These are phyloP conservation scores for Columba janthina DNA, from an alignment of 2,113 vertebrate genomes.

Conservation along the genomic window DNA sequence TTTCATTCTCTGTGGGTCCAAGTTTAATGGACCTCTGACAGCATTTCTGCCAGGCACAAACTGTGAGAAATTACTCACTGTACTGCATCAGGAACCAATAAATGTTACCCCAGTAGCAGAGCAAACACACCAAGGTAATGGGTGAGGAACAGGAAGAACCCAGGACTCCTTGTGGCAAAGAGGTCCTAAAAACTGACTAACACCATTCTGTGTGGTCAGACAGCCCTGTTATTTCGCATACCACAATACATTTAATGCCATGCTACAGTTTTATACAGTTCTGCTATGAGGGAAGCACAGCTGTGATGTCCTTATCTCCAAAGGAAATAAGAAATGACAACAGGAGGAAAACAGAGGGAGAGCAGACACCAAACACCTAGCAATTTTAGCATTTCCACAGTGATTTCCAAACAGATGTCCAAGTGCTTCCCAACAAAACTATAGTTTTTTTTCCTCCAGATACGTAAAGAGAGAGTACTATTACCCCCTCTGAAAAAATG, in stretches of 20 bases:
- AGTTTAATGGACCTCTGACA: neutral
- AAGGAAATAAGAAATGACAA: neutral
- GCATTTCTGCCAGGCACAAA: neutral
- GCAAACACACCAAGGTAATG: neutral
- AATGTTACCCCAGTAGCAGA: neutral
- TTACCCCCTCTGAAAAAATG: neutral
- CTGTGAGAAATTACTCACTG: neutral
- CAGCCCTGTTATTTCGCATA: neutral
- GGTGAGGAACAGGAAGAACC: neutral
- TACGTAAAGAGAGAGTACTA: neutral
- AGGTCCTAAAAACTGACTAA: neutral
- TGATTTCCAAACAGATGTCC: neutral
- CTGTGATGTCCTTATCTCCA: neutral
- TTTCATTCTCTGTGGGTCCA: neutral
- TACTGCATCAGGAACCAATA: neutral
- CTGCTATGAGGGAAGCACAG: neutral
- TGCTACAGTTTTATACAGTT: neutral
- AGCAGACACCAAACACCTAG: neutral
- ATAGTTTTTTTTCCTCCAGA: no score
- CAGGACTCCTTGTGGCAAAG: neutral
- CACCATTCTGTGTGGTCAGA: neutral
- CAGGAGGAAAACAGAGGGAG: neutral
- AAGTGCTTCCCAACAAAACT: neutral
- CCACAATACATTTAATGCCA: neutral
- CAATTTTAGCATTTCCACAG: neutral